Evolutionary conservation across 1,140 invertebrate species (phyloP).

Genomic region (Vanessa atalanta): DNA sequence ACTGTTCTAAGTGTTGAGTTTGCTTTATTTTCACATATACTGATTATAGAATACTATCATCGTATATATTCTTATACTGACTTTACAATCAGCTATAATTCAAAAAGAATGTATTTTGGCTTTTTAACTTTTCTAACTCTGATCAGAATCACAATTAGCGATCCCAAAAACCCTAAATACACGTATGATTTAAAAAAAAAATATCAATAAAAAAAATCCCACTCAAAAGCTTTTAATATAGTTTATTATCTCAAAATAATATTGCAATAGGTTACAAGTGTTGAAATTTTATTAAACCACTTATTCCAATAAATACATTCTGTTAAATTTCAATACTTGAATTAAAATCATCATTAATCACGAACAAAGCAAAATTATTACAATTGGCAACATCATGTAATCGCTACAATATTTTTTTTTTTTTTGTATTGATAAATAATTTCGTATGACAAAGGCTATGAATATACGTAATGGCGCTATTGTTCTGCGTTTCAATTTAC

Average conservation of each 20-base stretch:
- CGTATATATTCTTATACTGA: no score
- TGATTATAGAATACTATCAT: no score
- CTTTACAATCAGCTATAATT: no score
- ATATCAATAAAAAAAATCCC: no score
- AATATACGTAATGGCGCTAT: background rate
- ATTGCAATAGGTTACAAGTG: background rate
- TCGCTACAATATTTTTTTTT: background rate
- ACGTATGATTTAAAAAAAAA: no score
- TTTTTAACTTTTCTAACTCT: no score
- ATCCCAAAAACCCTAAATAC: no score
- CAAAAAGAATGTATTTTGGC: no score
- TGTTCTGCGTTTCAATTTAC: constrained; percentile 1
- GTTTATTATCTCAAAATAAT: background rate
- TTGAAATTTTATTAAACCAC: background rate
- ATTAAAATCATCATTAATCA: background rate
- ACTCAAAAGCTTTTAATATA: no score
- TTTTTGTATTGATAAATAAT: constrained; percentile 5
- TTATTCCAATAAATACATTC: background rate
- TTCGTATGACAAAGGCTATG: background rate
- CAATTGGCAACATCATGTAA: background rate
- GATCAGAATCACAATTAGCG: no score
- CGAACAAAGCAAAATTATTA: background rate
- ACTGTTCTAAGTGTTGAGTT: no score
- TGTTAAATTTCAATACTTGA: background rate
- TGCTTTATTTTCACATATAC: no score